phyloP scores from a whole-genome alignment of 2,113 vertebrate genomes.

The Sitta europaea region DNA sequence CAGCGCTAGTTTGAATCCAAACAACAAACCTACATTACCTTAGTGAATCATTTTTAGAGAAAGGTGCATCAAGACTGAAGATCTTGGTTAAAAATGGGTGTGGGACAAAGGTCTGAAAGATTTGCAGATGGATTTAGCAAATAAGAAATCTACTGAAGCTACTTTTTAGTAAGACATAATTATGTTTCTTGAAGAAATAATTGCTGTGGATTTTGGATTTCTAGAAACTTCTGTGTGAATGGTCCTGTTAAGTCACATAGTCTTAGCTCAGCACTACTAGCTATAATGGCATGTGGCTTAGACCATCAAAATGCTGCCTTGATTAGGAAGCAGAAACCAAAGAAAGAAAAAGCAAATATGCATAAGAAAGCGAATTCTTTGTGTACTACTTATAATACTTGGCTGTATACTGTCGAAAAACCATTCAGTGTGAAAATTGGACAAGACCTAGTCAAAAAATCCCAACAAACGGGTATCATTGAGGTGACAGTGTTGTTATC shows the following conservation, averaged over 20 bases:
- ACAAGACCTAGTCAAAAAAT: neutral
- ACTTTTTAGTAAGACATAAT: neutral
- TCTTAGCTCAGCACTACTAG: neutral
- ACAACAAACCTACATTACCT: neutral
- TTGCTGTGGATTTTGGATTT: neutral
- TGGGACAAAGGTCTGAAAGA: neutral
- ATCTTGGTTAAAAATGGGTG: neutral
- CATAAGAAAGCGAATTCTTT: neutral
- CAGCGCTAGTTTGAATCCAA: neutral
- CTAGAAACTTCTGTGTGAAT: neutral
- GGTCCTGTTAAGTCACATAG: neutral
- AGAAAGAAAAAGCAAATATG: neutral
- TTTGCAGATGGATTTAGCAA: neutral
- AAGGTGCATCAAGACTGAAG: neutral
- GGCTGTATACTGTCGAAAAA: neutral
- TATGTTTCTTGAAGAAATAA: neutral
- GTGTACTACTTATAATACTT: neutral
- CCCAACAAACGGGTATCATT: neutral
- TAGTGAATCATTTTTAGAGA: neutral
- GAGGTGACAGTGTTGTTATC: neutral
- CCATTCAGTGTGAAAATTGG: neutral
- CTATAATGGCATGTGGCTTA: rapidly evolving
- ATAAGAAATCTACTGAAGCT: neutral
- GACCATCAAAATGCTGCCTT: neutral
- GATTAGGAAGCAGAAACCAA: neutral